Evolutionary conservation across 2,113 vertebrate genomes (phyloP).

Genomic region (Vombatus ursinus): DNA sequence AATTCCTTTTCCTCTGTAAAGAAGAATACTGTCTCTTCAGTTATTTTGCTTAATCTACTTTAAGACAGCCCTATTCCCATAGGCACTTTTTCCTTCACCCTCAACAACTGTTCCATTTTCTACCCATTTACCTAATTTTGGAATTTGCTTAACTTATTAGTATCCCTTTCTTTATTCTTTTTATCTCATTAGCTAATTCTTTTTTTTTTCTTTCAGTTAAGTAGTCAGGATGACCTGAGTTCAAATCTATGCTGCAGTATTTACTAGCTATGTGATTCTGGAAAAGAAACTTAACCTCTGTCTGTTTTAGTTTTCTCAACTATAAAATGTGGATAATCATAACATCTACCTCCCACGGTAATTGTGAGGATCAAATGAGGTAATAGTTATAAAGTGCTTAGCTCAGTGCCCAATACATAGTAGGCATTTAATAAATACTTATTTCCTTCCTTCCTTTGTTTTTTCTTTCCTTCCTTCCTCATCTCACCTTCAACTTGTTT

Average conservation of each 20-base stretch:
- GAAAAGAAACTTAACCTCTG: neutral
- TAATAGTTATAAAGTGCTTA: neutral
- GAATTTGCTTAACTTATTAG: neutral
- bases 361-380: neutral
- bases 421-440: neutral
- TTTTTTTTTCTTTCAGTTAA: neutral
- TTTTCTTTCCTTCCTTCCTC: neutral
- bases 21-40: neutral
- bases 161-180: neutral
- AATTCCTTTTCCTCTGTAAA: neutral
- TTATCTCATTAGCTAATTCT: neutral
- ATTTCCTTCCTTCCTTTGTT: neutral
- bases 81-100: neutral
- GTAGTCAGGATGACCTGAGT: neutral
- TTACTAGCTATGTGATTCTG: neutral
- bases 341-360: neutral
- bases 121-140: neutral
- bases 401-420: neutral
- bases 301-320: neutral
- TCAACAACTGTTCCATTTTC: neutral
- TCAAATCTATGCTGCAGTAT: neutral
- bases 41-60: neutral
- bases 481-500: neutral
- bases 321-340: neutral
- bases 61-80: neutral